Conservation (phyloP, 2,797 vertebrate genomes). For the Xenopus petersii region DNA sequence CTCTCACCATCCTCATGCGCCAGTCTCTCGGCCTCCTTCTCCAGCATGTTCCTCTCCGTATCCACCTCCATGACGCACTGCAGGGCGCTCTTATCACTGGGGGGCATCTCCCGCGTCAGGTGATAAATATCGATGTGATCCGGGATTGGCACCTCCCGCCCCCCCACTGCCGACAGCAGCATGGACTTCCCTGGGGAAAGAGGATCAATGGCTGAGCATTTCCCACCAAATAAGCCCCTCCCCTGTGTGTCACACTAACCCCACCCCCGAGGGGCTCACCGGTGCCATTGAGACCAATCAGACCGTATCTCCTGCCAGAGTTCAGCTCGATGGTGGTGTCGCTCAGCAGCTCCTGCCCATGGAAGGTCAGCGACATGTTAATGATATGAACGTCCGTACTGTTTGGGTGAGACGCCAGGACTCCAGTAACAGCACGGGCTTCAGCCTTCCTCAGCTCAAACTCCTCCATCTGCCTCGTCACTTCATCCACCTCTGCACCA, state of each 20-base stretch:
- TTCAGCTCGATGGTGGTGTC: constrained; percentile 95
- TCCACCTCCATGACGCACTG: constrained; percentile 98
- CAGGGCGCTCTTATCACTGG: constrained; percentile 90
- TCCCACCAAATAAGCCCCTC: too few relatives aligned
- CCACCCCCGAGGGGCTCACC: constrained; percentile 63
- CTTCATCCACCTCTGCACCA: constrained; percentile 69
- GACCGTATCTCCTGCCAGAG: constrained; percentile 90
- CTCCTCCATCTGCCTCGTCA: constrained; percentile 88
- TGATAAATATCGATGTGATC: constrained; percentile 99
- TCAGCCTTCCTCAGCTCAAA: constrained; percentile 90
- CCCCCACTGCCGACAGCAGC: constrained; percentile 90
- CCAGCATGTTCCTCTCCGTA: constrained; percentile 86
- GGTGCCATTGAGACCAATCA: constrained; percentile 94
- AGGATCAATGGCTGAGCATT: too few relatives aligned
- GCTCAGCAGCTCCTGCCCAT: constrained; percentile 89
- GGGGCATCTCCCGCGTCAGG: constrained; percentile 93
- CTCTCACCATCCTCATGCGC: constrained; percentile 62
- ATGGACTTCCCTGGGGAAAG: constrained; percentile 86
- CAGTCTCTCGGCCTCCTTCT: constrained; percentile 89
- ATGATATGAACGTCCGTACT: constrained; percentile 96
- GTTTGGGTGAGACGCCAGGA: constrained; percentile 93
- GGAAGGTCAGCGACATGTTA: constrained; percentile 94
- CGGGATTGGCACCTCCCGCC: constrained; percentile 91
- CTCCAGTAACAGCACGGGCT: constrained; percentile 89
- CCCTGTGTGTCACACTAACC: not conserved